Evolutionary conservation across 2,113 vertebrate genomes (phyloP).

Genomic region (Rhegmatorhina hoffmannsi): DNA sequence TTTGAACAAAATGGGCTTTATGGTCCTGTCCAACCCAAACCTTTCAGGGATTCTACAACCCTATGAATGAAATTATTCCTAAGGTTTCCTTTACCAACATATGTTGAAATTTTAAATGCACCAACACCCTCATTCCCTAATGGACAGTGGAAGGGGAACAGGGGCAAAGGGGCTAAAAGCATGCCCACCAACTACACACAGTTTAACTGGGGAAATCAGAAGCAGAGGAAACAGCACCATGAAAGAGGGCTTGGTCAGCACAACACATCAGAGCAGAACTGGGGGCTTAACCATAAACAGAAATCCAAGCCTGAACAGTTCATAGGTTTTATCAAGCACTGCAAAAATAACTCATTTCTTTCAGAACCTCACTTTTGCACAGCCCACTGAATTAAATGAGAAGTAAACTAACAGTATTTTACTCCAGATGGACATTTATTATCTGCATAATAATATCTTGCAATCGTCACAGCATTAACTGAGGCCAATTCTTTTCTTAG

Average conservation of each 20-base stretch:
- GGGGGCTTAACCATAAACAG: background rate
- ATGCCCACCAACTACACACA: no score
- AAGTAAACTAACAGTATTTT: slow-evolving; percentile 30
- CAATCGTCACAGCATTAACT: background rate
- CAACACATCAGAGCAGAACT: fast-evolving
- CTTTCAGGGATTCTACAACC: background rate
- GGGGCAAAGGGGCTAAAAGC: background rate
- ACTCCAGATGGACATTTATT: slow-evolving; percentile 1
- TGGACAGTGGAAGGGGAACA: fast-evolving
- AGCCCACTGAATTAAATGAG: background rate
- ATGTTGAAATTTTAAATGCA: fast-evolving
- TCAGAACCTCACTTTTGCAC: background rate
- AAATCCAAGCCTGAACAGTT: background rate
- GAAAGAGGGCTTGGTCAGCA: background rate
- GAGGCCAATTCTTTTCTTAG: background rate
- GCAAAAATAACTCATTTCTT: background rate
- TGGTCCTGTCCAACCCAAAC: background rate
- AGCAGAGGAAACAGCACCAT: background rate
- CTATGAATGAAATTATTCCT: background rate
- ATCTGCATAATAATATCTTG: background rate
- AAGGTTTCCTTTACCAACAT: background rate
- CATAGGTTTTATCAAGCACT: background rate
- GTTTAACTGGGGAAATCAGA: fast-evolving
- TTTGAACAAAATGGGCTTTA: background rate
- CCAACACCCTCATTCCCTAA: fast-evolving